Evolutionary conservation across 2,113 vertebrate genomes (phyloP), one percentile per base, ranked within the genome.

Genomic region (Pseudorasbora parva): DNA sequence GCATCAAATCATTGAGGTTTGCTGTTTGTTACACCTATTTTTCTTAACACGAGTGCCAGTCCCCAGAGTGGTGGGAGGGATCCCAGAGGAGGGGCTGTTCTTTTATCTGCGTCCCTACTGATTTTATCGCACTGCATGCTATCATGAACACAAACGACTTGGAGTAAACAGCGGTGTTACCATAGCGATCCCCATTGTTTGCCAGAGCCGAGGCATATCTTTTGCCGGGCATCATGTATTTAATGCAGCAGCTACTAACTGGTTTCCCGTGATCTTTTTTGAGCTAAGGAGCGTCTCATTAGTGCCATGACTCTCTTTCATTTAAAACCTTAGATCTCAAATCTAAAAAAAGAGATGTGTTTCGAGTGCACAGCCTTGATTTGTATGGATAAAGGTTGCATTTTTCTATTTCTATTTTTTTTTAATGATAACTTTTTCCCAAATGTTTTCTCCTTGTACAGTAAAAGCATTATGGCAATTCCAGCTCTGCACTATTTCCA

Each of bases 111-210:
- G 90, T 95, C 93, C 92, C 92, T 79, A 81, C 90, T 91, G 94
- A 94, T 93, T 93, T 91, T 90, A 93, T 94, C 90, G 85, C 91
- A 88, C 91, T 88, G 92, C 91, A 92, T 78, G 91, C 92, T 90
- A 93, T 94, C 92, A 90, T 93, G 93, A 91, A 91, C 94, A 91
- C 92, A 92, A 92, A 93, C 85, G 89, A 91, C 89, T 92, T 91
- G 91, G 93, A 90, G 93, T 94, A 95, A 94, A 95, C 93, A 94
- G 88, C 90, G 84, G 83, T 62, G 94, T 94, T 93, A 85, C 94
- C 93, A 94, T 94, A 95, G 94, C 90, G 78, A 94, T 95, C 82
- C 82, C 89, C 90, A 92, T 90, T 92, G 93, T 92, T 90, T 87
- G 89, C 90, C 88, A 86, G 84, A 86, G 89, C 84, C 86, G 89